Evolutionary conservation across 2,113 vertebrate species (phyloP), one percentile per base, ranked within the genome.

Genomic region (Sinocyclocheilus grahami): DNA sequence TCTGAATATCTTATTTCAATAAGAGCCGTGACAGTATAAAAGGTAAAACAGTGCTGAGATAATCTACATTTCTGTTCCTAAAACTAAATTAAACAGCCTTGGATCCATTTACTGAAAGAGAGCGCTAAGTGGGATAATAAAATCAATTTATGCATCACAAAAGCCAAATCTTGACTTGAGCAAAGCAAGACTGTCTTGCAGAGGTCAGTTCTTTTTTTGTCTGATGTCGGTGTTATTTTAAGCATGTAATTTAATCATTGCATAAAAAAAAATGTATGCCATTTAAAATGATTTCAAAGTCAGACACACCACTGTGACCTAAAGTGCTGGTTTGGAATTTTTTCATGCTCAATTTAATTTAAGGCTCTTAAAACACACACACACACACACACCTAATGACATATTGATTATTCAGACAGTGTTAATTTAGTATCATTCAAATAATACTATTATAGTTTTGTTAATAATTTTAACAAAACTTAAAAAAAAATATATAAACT

Each of bases 1-100:
- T 75, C 33, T 27, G 74, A 78, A 62, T 63, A 89, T 84, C 87
- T 89, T 89, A 37, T 85, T 90, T 89, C 75, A 88, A 89, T 60
- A 62, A 82, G 86, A 86, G 85, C 86, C 88, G 48, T 6, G 80
- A 92, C 89, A 37, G 82, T 83, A 79, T 85, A 75, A 39, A 79
- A 62, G 30, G 53, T 72, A 37, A 22, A 37, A 78, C 48, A 20
- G 77, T 20, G 22, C 58, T 55, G 86, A 69, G 55, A 62, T 69
- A 76, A 62, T 63, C n/a, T 78, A 87, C 86, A 88, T 76, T 88
- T 58, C 39, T 78, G 33, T 85, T 85, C n/a, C 77, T 51, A 46
- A 4, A 5, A 27, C 4, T 22, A 11, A 37, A 69, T 4, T 10
- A 74, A 12, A 42, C 18, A 42, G 37, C 71, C 71, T 42, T 74